phyloP scores from a whole-genome alignment of 2,888 invertebrate species.

The Ochropleura leucogaster region DNA sequence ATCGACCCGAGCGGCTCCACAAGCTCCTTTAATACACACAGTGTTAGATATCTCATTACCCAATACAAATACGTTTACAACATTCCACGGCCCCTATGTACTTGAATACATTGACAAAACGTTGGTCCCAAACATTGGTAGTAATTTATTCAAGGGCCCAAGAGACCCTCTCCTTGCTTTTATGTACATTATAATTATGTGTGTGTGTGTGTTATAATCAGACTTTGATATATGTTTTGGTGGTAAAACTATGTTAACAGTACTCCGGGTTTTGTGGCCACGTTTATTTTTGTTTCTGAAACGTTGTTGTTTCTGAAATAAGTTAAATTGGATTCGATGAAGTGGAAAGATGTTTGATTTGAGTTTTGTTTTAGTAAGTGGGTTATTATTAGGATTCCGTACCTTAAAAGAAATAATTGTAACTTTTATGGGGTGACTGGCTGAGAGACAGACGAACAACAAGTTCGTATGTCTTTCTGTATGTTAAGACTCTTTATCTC shows the following conservation, averaged over 20 bases:
- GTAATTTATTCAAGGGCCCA: constrained; percentile 62
- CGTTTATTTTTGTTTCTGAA: constrained; percentile 27
- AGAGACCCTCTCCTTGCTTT: constrained; percentile 37
- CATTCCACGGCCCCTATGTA: constrained; percentile 54
- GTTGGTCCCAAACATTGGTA: constrained; percentile 54
- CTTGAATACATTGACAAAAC: constrained; percentile 64
- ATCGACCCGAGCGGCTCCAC: no score
- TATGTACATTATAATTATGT: constrained; percentile 60
- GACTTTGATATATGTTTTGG: constrained; percentile 45
- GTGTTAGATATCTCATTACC: constrained; percentile 54
- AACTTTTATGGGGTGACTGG: no score
- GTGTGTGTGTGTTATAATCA: constrained; percentile 52
- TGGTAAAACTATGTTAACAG: constrained; percentile 28
- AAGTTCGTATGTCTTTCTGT: no score
- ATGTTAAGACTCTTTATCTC: no score
- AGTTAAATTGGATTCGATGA: constrained; percentile 35
- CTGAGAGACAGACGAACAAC: no score
- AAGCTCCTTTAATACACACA: constrained; percentile 9
- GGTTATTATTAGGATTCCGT: no score
- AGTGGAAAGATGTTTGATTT: constrained; percentile 6
- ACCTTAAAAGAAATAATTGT: no score
- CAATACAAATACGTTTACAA: constrained; percentile 58
- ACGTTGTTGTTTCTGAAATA: constrained; percentile 5
- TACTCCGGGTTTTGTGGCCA: neutral
- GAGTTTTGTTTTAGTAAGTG: neutral